phyloP scores from a whole-genome alignment of 2,888 invertebrate species.

The Cataglyphis altisquamis region DNA sequence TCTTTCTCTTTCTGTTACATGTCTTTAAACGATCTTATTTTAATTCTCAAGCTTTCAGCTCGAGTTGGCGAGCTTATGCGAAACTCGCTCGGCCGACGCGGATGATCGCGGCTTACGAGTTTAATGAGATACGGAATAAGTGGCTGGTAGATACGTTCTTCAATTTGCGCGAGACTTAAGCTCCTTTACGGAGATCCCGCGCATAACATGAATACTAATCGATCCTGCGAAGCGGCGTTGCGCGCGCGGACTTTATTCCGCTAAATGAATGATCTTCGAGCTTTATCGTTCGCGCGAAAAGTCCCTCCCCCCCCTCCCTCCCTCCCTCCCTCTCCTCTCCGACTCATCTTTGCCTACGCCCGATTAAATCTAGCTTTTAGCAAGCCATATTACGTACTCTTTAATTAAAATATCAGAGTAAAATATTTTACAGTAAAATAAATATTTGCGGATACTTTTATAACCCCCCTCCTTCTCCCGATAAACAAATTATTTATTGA shows the following conservation, averaged over 20 bases:
- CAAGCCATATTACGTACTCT: constrained; percentile 30
- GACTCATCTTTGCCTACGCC: not conserved
- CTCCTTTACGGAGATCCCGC: constrained; percentile 41
- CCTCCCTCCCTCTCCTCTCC: no score
- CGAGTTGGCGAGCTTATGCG: constrained; percentile 3
- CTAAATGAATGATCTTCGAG: constrained; percentile 50
- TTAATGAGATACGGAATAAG: constrained; percentile 47
- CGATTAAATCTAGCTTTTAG: constrained; percentile 31
- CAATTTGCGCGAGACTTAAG: constrained; percentile 49
- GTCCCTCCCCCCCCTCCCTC: not conserved
- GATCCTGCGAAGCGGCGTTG: not conserved
- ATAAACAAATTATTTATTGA: not conserved
- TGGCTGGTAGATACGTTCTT: constrained; percentile 45
- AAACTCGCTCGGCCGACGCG: not conserved
- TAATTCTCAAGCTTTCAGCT: not conserved
- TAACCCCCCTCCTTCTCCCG: not conserved
- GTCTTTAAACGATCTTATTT: no score
- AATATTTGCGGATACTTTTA: not conserved
- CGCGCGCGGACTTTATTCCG: constrained; percentile 39
- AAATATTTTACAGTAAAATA: not conserved
- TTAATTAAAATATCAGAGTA: not conserved
- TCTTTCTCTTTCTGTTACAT: no score
- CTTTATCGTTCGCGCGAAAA: constrained; percentile 16
- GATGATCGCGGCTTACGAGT: constrained; percentile 45
- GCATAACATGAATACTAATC: constrained; percentile 54